Evolutionary conservation across 2,797 vertebrate species (phyloP).

Genomic region (Tapera naevia): DNA sequence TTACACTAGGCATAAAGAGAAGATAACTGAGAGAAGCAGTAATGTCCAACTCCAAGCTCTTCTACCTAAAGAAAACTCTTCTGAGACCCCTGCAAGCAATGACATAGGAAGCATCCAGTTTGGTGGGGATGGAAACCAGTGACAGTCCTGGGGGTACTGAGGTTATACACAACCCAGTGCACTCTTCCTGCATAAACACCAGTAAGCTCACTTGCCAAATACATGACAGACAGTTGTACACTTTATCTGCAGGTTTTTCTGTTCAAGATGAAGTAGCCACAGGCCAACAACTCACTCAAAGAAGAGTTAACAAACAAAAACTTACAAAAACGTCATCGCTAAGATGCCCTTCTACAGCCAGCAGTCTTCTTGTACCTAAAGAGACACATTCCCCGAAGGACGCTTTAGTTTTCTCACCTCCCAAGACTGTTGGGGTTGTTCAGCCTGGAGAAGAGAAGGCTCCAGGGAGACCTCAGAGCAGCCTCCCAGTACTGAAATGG

Average conservation of each 20-base stretch:
- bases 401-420: neutral
- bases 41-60: fast-evolving
- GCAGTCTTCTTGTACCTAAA: neutral
- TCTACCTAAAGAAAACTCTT: neutral
- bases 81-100: neutral
- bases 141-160: fast-evolving
- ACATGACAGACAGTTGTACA: fast-evolving
- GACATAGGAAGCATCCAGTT: neutral
- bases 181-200: neutral
- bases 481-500: too few relatives aligned
- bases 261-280: neutral
- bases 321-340: neutral
- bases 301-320: neutral
- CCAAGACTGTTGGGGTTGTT: neutral
- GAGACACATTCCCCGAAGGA: neutral
- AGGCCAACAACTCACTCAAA: neutral
- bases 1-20: neutral
- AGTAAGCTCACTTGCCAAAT: neutral
- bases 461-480: too few relatives aligned
- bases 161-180: neutral
- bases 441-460: too few relatives aligned
- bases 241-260: neutral
- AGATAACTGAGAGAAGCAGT: neutral
- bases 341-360: neutral
- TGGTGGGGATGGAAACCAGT: neutral